Evolutionary conservation across 2,113 vertebrate genomes (phyloP), one percentile per base, ranked within the genome.

Genomic region (Lepus americanus): DNA sequence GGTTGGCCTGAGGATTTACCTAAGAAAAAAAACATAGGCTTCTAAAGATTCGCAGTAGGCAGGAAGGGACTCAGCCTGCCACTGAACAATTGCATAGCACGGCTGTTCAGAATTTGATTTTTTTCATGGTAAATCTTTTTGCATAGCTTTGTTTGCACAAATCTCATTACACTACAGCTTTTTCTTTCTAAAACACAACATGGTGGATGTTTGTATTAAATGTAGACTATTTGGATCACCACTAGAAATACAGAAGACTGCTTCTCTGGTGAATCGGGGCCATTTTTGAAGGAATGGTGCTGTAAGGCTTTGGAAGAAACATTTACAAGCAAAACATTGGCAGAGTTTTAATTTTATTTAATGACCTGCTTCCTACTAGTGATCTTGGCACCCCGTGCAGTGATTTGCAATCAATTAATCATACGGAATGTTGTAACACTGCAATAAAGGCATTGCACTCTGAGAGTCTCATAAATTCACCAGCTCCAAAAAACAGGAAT

Each of bases 331-430:
- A 74, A 83, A 96, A 94, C 77, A 72, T 83, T 95, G 95, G 94
- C 96, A 67, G 91, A 95, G 93, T 91, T 96, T 96, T 97, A 67
- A 90, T 97, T 96, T 97, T 95, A 93, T 89, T 97, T 97, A 97
- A 97, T 96, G 95, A 97, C 93, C 81, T 96, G 87, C 87, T 98
- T 98, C 95, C 96, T 95, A 93, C 92, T 89, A 79, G 95, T 96
- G 87, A 95, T 95, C 89, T 89, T 93, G 96, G 97, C 96, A 95
- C 59, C 66, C 89, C 70, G 23, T n/a, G 66, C 69, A 20, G 87
- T 70, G 96, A 96, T 96, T 97, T 98, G 95, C 95, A 86, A 95
- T 97, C 96, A 95, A 78, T 96, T 94, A 92, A 96, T 96, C 94
- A 93, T 31, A 19, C 17, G 25, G 83, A 94, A 87, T 87, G 93